Conservation (phyloP, 2,113 vertebrate genomes). For the Leucopsar rothschildi region DNA sequence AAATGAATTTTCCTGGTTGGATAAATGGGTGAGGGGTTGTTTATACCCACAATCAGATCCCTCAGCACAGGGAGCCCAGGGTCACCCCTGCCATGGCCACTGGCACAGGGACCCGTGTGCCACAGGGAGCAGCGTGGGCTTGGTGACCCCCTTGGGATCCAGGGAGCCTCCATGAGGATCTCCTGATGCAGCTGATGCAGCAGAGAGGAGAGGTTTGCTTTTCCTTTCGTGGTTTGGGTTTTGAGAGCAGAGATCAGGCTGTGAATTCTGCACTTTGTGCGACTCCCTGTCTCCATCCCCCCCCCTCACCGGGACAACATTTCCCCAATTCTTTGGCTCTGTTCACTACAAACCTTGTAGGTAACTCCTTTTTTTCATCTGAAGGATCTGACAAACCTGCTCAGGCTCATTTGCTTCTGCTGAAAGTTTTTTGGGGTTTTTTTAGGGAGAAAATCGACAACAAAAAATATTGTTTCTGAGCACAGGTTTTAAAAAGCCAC, state of each 20-base stretch:
- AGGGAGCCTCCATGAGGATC: neutral
- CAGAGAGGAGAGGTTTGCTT: neutral
- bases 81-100: fast-evolving
- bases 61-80: fast-evolving
- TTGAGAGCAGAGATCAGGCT: neutral
- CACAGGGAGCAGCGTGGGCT: fast-evolving
- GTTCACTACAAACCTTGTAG: neutral
- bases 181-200: neutral
- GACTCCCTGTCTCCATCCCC: neutral
- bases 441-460: neutral
- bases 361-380: fast-evolving
- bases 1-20: neutral
- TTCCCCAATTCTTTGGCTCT: neutral
- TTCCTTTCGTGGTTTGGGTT: neutral
- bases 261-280: neutral
- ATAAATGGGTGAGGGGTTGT: neutral
- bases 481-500: fast-evolving
- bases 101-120: fast-evolving
- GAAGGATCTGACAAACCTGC: neutral
- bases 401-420: neutral
- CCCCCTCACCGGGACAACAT: fast-evolving
- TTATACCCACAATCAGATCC: fast-evolving
- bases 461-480: neutral
- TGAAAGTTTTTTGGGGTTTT: neutral
- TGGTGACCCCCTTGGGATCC: neutral